Percentiles rank a stretch among this genome's conserved stretches.
These are phyloP conservation scores for Campoplex nolae DNA, from an alignment of 2,888 invertebrate species.

Conservation along the genomic window DNA sequence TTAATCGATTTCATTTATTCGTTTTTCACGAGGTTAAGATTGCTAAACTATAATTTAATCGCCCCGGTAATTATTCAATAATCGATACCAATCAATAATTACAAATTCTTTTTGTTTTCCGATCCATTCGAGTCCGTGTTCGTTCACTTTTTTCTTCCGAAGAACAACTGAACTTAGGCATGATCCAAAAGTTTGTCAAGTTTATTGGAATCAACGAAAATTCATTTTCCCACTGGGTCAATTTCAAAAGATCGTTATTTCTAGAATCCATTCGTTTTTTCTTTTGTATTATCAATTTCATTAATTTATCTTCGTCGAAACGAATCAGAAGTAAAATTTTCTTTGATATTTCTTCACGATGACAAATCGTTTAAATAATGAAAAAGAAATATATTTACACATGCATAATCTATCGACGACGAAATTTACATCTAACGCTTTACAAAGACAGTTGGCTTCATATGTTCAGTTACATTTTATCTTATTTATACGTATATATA, in stretches of 20 bases:
- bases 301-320: neutral
- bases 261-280: neutral
- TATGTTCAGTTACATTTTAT: conserved; percentile 1
- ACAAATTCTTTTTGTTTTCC: conserved; percentile 6
- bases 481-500: conserved; percentile 14
- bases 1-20: neutral
- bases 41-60: conserved; percentile 4
- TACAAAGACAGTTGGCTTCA: conserved; percentile 13
- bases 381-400: conserved; percentile 59
- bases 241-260: neutral
- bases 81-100: neutral
- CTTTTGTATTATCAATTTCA: neutral
- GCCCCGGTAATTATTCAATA: neutral
- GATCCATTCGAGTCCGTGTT: neutral
- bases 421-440: conserved; percentile 52
- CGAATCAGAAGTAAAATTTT: neutral
- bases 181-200: neutral
- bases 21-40: neutral
- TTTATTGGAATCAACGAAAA: neutral
- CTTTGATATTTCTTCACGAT: neutral
- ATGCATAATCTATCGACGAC: conserved; percentile 57
- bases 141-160: neutral
- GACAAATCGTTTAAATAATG: conserved; percentile 30
- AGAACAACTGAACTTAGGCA: neutral
- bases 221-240: neutral